phyloP scores from a whole-genome alignment of 2,888 invertebrate genomes.

The Dolichopus griseipennis region DNA sequence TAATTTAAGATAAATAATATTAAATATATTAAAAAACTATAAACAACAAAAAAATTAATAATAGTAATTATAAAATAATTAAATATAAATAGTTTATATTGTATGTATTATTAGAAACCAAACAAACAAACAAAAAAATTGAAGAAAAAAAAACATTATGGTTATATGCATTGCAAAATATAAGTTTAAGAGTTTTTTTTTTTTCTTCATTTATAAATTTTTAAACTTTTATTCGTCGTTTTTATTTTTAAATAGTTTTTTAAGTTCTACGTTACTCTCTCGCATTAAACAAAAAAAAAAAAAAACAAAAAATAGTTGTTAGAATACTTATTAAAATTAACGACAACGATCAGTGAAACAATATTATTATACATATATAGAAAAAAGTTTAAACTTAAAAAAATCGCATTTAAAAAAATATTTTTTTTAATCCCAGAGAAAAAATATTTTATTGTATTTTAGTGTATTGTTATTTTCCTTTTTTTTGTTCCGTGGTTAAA shows the following conservation, averaged over 20 bases:
- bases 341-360: too few species aligned
- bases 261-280: slow-evolving; percentile 11
- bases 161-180: slow-evolving; percentile 1
- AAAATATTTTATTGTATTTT: too few species aligned
- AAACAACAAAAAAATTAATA: background rate
- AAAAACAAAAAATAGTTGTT: too few species aligned
- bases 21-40: background rate
- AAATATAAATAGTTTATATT: background rate
- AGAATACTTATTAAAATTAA: too few species aligned
- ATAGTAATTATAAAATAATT: background rate
- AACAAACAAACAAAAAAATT: background rate
- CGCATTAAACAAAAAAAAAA: background rate
- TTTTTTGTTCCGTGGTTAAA: too few species aligned
- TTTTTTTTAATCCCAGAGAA: too few species aligned
- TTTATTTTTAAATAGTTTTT: slow-evolving; percentile 5
- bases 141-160: background rate
- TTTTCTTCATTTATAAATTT: background rate
- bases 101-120: slow-evolving; percentile 1
- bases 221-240: background rate
- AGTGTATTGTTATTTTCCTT: too few species aligned
- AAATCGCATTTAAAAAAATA: too few species aligned
- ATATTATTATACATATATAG: too few species aligned
- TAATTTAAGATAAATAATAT: background rate
- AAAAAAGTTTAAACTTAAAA: too few species aligned
- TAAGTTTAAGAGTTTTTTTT: background rate